Evolutionary conservation across 2,888 invertebrate genomes (phyloP).

Genomic region (Suillia variegata): DNA sequence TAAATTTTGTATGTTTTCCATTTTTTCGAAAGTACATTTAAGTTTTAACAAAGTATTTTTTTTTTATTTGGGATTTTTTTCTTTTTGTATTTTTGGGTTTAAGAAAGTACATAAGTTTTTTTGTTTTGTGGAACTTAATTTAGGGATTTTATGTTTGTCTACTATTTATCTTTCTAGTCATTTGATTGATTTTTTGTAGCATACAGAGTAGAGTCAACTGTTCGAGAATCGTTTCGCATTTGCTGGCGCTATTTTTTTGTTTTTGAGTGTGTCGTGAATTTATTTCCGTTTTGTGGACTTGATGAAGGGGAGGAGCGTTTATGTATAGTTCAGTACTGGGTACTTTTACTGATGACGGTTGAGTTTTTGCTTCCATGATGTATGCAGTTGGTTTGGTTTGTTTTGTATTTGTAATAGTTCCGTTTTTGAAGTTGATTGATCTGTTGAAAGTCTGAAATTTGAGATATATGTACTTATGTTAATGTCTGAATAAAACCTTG

Average conservation of each 20-base stretch:
- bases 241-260: too few relatives aligned
- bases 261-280: slow-evolving; percentile 14
- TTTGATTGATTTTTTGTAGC: slow-evolving; percentile 21
- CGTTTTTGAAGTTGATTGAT: slow-evolving; percentile 39
- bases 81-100: slow-evolving; percentile 2
- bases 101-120: too few relatives aligned
- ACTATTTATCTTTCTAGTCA: slow-evolving; percentile 24
- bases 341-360: slow-evolving; percentile 26
- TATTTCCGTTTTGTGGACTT: slow-evolving; percentile 14
- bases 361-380: too few relatives aligned
- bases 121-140: slow-evolving; percentile 23
- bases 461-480: background rate
- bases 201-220: slow-evolving; percentile 14
- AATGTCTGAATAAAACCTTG: too few relatives aligned
- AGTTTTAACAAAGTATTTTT: too few relatives aligned
- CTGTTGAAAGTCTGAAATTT: slow-evolving; percentile 29
- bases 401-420: slow-evolving; percentile 7
- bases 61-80: too few relatives aligned
- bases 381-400: slow-evolving; percentile 29
- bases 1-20: too few relatives aligned
- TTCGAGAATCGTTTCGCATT: slow-evolving; percentile 12
- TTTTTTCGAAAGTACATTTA: too few relatives aligned
- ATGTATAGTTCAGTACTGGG: background rate
- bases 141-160: slow-evolving; percentile 15
- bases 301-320: slow-evolving; percentile 3